phyloP scores from a whole-genome alignment of 2,888 invertebrate genomes.

The Epirrita christyi region DNA sequence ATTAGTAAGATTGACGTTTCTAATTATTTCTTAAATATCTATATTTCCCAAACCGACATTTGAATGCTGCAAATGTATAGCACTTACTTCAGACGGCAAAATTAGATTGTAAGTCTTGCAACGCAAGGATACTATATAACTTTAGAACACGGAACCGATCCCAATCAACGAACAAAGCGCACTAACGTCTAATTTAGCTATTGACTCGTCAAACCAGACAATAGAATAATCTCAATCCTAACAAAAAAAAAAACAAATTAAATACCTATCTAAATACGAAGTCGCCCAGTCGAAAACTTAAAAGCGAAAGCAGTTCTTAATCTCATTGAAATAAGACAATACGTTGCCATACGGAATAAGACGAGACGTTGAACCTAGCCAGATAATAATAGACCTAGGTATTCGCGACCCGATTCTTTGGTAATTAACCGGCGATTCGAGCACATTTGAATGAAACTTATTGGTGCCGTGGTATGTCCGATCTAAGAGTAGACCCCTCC shows the following conservation, averaged over 20 bases:
- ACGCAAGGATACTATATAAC: not conserved
- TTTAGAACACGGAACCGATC: slow-evolving; percentile 21
- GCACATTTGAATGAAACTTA: slow-evolving; percentile 6
- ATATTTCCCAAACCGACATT: too few species aligned
- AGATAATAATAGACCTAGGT: slow-evolving; percentile 36
- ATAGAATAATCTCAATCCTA: slow-evolving; percentile 8
- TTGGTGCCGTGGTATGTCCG: too few species aligned
- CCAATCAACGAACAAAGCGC: slow-evolving; percentile 18
- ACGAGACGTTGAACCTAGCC: slow-evolving; percentile 24
- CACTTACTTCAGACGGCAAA: slow-evolving; percentile 3
- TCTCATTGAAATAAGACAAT: slow-evolving; percentile 1
- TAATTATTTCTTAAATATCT: too few species aligned
- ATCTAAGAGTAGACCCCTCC: too few species aligned
- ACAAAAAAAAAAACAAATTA: not conserved
- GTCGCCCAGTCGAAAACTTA: not conserved
- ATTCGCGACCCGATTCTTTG: slow-evolving; percentile 38
- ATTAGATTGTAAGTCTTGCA: not conserved
- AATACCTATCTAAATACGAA: slow-evolving; percentile 1
- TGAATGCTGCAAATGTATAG: not conserved
- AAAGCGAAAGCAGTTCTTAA: not conserved
- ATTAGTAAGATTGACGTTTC: too few species aligned
- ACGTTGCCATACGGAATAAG: not conserved
- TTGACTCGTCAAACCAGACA: slow-evolving; percentile 1
- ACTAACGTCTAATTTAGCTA: slow-evolving; percentile 16
- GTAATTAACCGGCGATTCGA: slow-evolving; percentile 23